Evolutionary conservation across 2,888 invertebrate species (phyloP), one percentile per base, ranked within the genome.

Genomic region (Masnerella sp.): DNA sequence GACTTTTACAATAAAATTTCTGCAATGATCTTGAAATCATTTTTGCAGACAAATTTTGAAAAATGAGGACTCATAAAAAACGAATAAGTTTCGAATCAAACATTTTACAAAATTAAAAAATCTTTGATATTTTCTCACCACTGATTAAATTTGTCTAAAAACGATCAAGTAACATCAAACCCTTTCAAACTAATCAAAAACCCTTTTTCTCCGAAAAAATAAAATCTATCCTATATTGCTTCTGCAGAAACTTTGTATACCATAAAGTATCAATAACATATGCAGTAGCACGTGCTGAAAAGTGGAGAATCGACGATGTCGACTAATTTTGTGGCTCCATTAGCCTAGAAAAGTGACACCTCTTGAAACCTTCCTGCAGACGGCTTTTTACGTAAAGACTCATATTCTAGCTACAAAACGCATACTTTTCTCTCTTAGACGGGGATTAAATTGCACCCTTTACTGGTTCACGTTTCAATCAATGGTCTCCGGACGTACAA

Each of bases 391-490:
- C 42, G 32, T 58, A 69, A 72, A 65, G 49, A 70, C 69, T 70
- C 51, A 62, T 73, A 61, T 76, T 70, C 52, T 49, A 34, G 61
- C 18, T 56, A 76, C 70, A 78, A 75, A 74, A 71, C 62, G 75
- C 70, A 59, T 73, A 77, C 74, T 75, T 81, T 79, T 77, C 75
- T 76, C 59, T 52, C 59, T 56, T 58, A 30, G 69, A 38, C 70
- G 81, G n/a, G n/a, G 82, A 85, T 86, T 83, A 79, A 78, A 83
- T 86, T 86, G 81, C 86, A 86, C 85, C 87, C 87, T 82, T 83
- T 77, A 83, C 80, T 85, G 83, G 85, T 83, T 87, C 82, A 81
- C 79, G 74, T 87, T 87, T 84, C 87, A 86, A 87, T 87, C 87
- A 86, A 87, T 87, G 87, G 79, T 76, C 73, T 64, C 76, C 67